Conservation (phyloP, 2,113 vertebrate genomes). For the pig (Sus scrofa) region T2T-Sscrofa CM000830.6:63026001-63026500, state of each 20-base stretch:
- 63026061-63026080: background rate
- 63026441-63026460: background rate
- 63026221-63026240: background rate
- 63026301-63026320: no score
- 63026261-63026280: background rate
- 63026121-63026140: background rate
- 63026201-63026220: background rate
- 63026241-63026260: background rate
- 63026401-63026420: no score
- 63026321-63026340: no score
- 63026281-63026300: background rate
- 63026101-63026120: background rate
- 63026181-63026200: background rate
- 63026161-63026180: background rate
- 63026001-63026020: background rate
- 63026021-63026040: background rate
- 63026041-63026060: conserved; percentile 47
- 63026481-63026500: background rate
- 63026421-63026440: background rate
- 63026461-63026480: background rate
- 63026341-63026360: no score
- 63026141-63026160: background rate
- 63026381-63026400: no score
- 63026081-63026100: background rate
- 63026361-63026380: no score